Base-by-base conservation (phyloP, 1,140 invertebrate species). In the Drosophila repleta region DNA sequence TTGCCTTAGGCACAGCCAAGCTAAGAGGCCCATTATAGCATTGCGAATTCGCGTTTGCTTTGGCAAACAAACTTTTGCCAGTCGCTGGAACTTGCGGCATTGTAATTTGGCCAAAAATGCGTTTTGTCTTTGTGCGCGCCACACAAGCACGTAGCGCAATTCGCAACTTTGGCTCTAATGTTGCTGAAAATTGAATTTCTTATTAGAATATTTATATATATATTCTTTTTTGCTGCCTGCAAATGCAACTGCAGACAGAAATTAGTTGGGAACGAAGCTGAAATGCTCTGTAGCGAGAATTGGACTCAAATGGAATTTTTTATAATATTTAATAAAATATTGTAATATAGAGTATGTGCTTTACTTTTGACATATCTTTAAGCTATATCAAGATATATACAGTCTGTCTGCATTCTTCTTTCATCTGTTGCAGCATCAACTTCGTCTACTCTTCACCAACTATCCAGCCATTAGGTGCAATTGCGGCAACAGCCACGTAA, bases 171-270 rank as follows among this genome's bases (percentile, higher is more conserved):
- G 67, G 55, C 81, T 85, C 82, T 88, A 87, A 88, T 87, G 83
- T 87, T 87, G 83, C 83, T 88, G 83, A 87, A 87, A 87, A 87
- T 87, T 87, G 83, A 87, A 87, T 87, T 87, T 88, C 83, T 82
- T 88, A 82, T 85, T 85, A 78, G 65, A 85, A 77, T 68, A 70
- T 61, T 46, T 46, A 8, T 46, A 18, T 46, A 20, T 46, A 20
- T 21, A n/a, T n/a, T n/a, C n/a, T 46, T 11, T 45, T 64, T 69
- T 51, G 18, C 39, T 48, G 52, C 41, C 49, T 15, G 48, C 13
- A 53, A 70, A 2, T 62, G 52, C 60, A 58, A 32, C 26, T 18
- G 20, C 46, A 58, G 46, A 11, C 45, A 45, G 10, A 41, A 15
- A 66, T 45, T 39, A n/a, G 8, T 6, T 21, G 4, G 7, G 4